phyloP scores from a whole-genome alignment of 2,113 vertebrate genomes.

The Silurus glanis region DNA sequence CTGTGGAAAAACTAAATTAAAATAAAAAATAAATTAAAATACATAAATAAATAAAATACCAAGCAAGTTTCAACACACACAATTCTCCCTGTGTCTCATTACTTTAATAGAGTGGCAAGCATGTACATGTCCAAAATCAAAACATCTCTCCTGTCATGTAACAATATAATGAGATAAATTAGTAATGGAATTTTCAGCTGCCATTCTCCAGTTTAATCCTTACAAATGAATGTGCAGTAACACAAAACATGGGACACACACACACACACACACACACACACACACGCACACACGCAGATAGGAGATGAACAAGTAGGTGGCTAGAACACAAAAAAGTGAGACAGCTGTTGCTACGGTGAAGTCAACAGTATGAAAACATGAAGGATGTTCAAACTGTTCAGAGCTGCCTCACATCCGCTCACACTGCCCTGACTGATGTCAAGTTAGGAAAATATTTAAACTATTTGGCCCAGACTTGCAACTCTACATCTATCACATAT shows the following conservation, averaged over 20 bases:
- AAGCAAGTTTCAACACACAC: not conserved
- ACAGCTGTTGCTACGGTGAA: conserved; percentile 64
- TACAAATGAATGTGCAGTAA: not conserved
- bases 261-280: not conserved
- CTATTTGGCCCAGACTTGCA: not conserved
- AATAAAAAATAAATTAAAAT: not conserved
- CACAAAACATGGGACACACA: not conserved
- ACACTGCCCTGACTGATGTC: conserved; percentile 5
- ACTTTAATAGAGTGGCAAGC: not conserved
- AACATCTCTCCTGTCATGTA: conserved; percentile 7
- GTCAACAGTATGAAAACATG: conserved; percentile 69
- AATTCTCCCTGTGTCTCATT: not conserved
- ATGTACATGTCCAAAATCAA: not conserved
- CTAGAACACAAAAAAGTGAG: conserved; percentile 17
- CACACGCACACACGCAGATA: not conserved
- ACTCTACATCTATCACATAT: not conserved
- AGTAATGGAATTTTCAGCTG: not conserved
- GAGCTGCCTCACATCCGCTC: conserved; percentile 58
- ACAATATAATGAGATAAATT: conserved; percentile 9
- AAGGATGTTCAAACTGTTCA: conserved; percentile 60
- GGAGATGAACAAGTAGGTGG: not conserved
- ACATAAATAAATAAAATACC: not conserved
- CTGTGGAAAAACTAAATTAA: not conserved
- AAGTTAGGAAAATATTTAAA: not conserved
- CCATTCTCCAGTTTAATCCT: not conserved